Evolutionary conservation across 2,797 vertebrate genomes (phyloP).

Genomic region (Nyctibius grandis): DNA sequence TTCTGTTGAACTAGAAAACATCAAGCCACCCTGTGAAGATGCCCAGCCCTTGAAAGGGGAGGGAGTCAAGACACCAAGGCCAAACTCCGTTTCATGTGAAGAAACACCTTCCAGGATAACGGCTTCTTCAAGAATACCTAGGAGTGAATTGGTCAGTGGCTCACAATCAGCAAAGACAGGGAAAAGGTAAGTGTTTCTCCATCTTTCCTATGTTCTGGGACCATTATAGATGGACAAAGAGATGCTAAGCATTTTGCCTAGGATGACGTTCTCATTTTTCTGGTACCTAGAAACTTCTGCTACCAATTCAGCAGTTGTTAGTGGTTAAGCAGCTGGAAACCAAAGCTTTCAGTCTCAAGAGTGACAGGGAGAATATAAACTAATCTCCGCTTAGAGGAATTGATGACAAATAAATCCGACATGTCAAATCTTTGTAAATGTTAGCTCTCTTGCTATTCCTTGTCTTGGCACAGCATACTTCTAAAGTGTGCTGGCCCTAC

Average conservation of each 20-base stretch:
- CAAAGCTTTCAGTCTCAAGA: background rate
- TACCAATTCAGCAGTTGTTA: background rate
- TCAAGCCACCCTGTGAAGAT: background rate
- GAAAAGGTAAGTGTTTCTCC: background rate
- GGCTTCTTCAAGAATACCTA: background rate
- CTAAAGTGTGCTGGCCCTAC: background rate
- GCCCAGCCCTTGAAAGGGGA: background rate
- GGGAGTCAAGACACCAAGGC: background rate
- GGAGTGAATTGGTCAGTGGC: background rate
- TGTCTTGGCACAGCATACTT: background rate
- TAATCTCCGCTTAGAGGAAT: background rate
- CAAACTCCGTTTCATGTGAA: background rate
- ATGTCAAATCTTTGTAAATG: background rate
- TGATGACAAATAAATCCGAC: background rate
- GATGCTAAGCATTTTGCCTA: background rate
- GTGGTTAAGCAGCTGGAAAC: background rate
- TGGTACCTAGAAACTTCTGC: background rate
- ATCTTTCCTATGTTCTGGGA: background rate
- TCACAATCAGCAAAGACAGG: slow-evolving; percentile 1
- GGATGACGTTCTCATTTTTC: background rate
- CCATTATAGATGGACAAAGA: background rate
- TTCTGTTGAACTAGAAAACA: slow-evolving; percentile 17
- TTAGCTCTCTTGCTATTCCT: background rate
- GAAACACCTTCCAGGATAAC: background rate
- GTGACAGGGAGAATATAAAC: background rate